Percentiles rank a stretch among this genome's conserved stretches.
These are phyloP conservation scores for Alviniconcha marisindica DNA, from an alignment of 1,140 invertebrate genomes.

Conservation along the genomic window DNA sequence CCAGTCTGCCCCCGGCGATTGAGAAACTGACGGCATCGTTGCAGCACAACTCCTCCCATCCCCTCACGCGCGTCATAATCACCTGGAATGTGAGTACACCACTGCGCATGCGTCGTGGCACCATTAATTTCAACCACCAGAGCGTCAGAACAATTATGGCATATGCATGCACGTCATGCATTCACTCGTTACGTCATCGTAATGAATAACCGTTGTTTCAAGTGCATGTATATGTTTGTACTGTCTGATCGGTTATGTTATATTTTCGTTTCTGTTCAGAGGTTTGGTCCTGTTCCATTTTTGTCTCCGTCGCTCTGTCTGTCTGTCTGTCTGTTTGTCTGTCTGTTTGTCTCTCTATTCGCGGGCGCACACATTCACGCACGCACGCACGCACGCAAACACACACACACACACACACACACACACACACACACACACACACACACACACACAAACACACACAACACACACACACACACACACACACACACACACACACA, in stretches of 20 bases:
- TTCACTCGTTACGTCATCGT: not conserved
- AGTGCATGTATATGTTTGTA: not conserved
- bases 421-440: not conserved
- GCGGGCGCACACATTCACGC: not conserved
- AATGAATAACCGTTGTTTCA: not conserved
- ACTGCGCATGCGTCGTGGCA: not conserved
- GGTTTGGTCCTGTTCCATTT: not conserved
- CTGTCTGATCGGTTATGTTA: not conserved
- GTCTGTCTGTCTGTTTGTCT: not conserved
- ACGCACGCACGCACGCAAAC: not conserved
- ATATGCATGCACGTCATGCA: too few species aligned
- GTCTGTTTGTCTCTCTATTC: not conserved
- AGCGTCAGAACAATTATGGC: too few species aligned
- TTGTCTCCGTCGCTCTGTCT: not conserved
- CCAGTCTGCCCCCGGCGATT: slow-evolving; percentile 49
- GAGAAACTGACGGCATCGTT: slow-evolving; percentile 48
- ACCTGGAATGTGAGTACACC: slow-evolving; percentile 59
- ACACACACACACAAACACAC: too few species aligned
- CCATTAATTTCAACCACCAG: too few species aligned
- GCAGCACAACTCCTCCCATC: slow-evolving; percentile 56
- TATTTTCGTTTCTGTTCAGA: not conserved
- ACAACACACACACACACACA: too few species aligned
- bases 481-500: not conserved
- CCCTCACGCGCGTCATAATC: slow-evolving; percentile 56
- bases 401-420: not conserved